These are phyloP conservation scores for Heliconius melpomene DNA, from an alignment of 1,140 invertebrate species.

Conservation along the genomic window DNA sequence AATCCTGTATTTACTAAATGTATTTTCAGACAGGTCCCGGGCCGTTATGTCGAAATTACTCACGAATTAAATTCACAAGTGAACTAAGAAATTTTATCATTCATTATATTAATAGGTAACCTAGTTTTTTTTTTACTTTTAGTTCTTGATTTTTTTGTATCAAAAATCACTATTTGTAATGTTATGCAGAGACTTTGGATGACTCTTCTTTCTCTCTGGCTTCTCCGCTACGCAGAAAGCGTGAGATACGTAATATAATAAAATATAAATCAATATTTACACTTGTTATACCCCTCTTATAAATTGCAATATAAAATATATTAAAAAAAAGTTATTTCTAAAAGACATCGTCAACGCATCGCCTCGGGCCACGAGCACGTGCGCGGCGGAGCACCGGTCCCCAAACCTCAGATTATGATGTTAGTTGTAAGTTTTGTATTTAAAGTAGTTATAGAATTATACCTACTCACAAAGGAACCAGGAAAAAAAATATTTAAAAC, in stretches of 20 bases:
- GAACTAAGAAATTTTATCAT: slow-evolving; percentile 58
- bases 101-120: slow-evolving; percentile 60
- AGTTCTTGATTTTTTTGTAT: background rate
- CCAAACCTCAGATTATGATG: slow-evolving; percentile 68
- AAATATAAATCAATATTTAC: too few species aligned
- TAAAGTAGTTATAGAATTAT: background rate
- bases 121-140: background rate
- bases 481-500: too few species aligned
- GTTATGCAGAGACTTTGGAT: too few species aligned
- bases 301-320: too few species aligned
- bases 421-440: slow-evolving; percentile 57
- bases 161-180: background rate
- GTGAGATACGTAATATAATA: too few species aligned
- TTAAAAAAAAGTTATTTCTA: slow-evolving; percentile 12
- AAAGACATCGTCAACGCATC: slow-evolving; percentile 63
- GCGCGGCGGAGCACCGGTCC: slow-evolving; percentile 54
- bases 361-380: slow-evolving; percentile 60
- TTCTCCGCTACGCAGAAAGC: too few species aligned
- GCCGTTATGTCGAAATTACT: slow-evolving; percentile 56
- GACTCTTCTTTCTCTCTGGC: too few species aligned
- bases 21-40: slow-evolving; percentile 58
- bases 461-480: background rate
- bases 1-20: background rate
- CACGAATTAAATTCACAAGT: slow-evolving; percentile 55
- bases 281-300: too few species aligned